phyloP scores from a whole-genome alignment of 2,888 invertebrate species.

The Julus scandinavius region DNA sequence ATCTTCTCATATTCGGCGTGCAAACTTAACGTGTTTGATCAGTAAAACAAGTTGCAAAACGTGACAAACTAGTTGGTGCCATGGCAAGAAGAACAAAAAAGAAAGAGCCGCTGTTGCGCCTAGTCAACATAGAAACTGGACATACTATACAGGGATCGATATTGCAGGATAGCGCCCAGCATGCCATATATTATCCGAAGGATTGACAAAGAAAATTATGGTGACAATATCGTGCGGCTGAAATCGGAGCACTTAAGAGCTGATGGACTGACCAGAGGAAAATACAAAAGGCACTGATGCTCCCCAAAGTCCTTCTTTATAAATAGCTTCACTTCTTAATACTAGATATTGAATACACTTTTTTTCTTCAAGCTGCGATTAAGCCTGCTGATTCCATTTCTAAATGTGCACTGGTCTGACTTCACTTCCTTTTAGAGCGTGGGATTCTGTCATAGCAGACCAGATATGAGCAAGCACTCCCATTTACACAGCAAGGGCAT shows the following conservation, averaged over 20 bases:
- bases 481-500: background rate
- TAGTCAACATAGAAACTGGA: background rate
- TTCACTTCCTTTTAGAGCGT: background rate
- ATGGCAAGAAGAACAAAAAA: background rate
- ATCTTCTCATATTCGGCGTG: slow-evolving; percentile 3
- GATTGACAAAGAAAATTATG: slow-evolving; percentile 11
- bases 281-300: slow-evolving; percentile 10
- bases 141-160: background rate
- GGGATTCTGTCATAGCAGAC: background rate
- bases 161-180: background rate
- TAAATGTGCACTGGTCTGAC: background rate
- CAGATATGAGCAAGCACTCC: background rate
- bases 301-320: slow-evolving; percentile 1
- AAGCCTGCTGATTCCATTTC: background rate
- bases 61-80: background rate
- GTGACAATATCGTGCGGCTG: slow-evolving; percentile 11
- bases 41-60: slow-evolving; percentile 12
- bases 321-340: slow-evolving; percentile 2
- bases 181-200: slow-evolving; percentile 3
- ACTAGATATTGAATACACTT: background rate
- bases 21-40: background rate
- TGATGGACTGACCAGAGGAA: slow-evolving; percentile 1
- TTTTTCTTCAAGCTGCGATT: background rate
- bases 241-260: background rate
- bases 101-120: background rate